phyloP scores from a whole-genome alignment of 92 coral and sea anemone genomes.

The Heteractis magnifica region DNA sequence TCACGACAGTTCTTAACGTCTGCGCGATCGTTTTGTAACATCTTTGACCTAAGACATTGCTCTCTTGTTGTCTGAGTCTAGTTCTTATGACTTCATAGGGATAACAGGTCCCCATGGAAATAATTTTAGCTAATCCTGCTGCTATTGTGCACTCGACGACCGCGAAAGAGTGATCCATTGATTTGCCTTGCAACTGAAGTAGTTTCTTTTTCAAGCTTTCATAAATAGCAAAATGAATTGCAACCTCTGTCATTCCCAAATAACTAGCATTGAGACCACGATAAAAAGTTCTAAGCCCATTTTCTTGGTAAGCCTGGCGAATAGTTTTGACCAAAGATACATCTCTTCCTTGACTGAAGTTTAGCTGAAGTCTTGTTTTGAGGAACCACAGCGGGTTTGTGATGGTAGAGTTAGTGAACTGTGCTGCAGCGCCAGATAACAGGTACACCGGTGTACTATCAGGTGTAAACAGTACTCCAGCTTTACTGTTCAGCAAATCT shows the following conservation, averaged over 20 bases:
- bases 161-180: slow-evolving; percentile 37
- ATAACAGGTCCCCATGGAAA: slow-evolving; percentile 77
- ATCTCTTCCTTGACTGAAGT: slow-evolving; percentile 52
- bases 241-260: slow-evolving; percentile 83
- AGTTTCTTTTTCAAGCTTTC: slow-evolving; percentile 64
- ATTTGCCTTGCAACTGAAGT: slow-evolving; percentile 38
- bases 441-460: slow-evolving; percentile 65
- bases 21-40: slow-evolving; percentile 63
- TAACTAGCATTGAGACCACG: slow-evolving; percentile 90
- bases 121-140: slow-evolving; percentile 79
- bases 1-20: slow-evolving; percentile 69
- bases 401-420: slow-evolving; percentile 73
- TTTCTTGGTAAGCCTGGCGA: slow-evolving; percentile 67
- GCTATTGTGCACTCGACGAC: slow-evolving; percentile 80
- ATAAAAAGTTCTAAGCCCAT: slow-evolving; percentile 89
- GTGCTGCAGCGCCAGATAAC: slow-evolving; percentile 79
- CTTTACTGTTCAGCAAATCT: slow-evolving; percentile 47
- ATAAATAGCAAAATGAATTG: slow-evolving; percentile 82
- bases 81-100: slow-evolving; percentile 95
- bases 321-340: slow-evolving; percentile 51
- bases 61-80: slow-evolving; percentile 88
- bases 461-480: slow-evolving; percentile 49
- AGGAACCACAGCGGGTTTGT: slow-evolving; percentile 96
- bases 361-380: slow-evolving; percentile 88
- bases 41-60: slow-evolving; percentile 67